Evolutionary conservation across 2,888 invertebrate genomes (phyloP).

Genomic region (Aphodius granarius): DNA sequence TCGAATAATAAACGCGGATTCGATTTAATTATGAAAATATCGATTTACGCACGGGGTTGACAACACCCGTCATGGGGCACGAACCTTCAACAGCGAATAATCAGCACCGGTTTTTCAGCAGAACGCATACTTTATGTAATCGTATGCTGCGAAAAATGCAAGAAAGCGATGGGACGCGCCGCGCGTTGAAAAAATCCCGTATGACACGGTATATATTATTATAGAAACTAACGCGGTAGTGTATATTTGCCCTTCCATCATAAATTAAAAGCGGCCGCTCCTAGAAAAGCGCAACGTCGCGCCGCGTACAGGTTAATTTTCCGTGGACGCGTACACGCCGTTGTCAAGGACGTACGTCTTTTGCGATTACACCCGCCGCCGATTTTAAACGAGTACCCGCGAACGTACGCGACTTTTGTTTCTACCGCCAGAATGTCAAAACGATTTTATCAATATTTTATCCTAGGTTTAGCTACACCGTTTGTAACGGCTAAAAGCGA

Average conservation of each 20-base stretch:
- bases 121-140: neutral
- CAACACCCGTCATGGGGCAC: neutral
- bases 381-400: constrained; percentile 32
- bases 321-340: constrained; percentile 11
- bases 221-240: constrained; percentile 38
- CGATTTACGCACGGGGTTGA: neutral
- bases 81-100: neutral
- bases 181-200: constrained; percentile 26
- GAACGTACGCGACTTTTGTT: constrained; percentile 25
- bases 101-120: neutral
- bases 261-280: constrained; percentile 32
- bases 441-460: neutral
- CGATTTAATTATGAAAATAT: neutral
- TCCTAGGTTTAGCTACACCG: too few relatives aligned
- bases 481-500: too few relatives aligned
- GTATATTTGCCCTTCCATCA: constrained; percentile 40
- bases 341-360: constrained; percentile 27
- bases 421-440: neutral
- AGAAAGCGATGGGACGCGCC: neutral
- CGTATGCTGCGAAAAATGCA: neutral
- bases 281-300: constrained; percentile 33
- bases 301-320: constrained; percentile 23
- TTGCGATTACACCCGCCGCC: constrained; percentile 24
- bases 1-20: neutral
- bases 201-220: constrained; percentile 31